Evolutionary conservation across 1,140 invertebrate species (phyloP).

Genomic region (Wasmannia auropunctata): DNA sequence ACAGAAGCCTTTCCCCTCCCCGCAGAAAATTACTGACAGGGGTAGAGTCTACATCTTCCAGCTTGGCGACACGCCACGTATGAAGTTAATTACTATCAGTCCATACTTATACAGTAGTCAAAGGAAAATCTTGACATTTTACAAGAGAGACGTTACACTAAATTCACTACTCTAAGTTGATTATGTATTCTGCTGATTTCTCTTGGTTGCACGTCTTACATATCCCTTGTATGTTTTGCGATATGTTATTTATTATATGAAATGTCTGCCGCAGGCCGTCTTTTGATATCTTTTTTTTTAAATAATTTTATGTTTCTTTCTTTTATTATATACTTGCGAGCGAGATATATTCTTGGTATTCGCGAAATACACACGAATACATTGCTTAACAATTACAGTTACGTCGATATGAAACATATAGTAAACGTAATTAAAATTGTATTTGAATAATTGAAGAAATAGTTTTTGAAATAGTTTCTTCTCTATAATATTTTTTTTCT

Average conservation of each 20-base stretch:
- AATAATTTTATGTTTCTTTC: constrained; percentile 13
- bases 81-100: too few species aligned
- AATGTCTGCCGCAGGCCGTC: not conserved
- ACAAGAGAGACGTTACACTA: constrained; percentile 34
- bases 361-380: not conserved
- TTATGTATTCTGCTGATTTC: constrained; percentile 83
- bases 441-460: constrained; percentile 5
- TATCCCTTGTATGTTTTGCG: constrained; percentile 53
- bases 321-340: not conserved
- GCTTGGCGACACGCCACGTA: too few species aligned
- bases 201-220: constrained; percentile 77
- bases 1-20: too few species aligned
- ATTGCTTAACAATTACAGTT: not conserved
- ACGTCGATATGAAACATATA: not conserved
- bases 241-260: not conserved
- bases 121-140: too few species aligned
- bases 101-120: too few species aligned
- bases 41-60: too few species aligned
- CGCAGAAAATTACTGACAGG: too few species aligned
- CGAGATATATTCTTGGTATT: not conserved
- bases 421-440: not conserved
- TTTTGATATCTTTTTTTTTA: not conserved
- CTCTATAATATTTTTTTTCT: constrained; percentile 22
- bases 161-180: constrained; percentile 70
- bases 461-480: not conserved